Evolutionary conservation across 2,797 vertebrate genomes (phyloP).

Genomic region (Pyrrhura leucotis): DNA sequence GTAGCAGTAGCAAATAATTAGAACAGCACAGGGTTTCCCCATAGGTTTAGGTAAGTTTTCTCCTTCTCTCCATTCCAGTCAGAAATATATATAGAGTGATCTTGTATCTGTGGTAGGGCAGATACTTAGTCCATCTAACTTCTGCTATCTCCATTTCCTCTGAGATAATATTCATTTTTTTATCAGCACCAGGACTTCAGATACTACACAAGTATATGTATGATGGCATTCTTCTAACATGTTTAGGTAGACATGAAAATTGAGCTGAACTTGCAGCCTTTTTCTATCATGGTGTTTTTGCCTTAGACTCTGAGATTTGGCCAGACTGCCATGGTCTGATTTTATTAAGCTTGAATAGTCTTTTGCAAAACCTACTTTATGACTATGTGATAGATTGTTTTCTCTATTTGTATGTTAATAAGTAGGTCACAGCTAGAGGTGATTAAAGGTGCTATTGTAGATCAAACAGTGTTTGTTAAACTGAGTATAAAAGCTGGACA

Average conservation of each 20-base stretch:
- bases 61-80: neutral
- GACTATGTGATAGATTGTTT: neutral
- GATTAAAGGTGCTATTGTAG: neutral
- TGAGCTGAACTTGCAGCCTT: neutral
- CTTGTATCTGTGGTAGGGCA: neutral
- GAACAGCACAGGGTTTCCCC: neutral
- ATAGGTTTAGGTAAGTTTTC: neutral
- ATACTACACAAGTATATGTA: neutral
- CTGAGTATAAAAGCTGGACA: neutral
- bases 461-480: neutral
- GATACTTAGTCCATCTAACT: neutral
- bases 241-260: neutral
- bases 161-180: neutral
- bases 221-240: neutral
- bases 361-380: conserved; percentile 12
- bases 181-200: neutral
- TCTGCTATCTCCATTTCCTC: neutral
- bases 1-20: neutral
- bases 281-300: neutral
- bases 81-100: neutral
- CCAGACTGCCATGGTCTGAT: neutral
- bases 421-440: neutral
- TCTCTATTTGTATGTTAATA: neutral
- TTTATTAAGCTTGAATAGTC: neutral
- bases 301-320: neutral